Evolutionary conservation across 1,140 invertebrate genomes (phyloP).

Genomic region (Brachionus rotundiformis): DNA sequence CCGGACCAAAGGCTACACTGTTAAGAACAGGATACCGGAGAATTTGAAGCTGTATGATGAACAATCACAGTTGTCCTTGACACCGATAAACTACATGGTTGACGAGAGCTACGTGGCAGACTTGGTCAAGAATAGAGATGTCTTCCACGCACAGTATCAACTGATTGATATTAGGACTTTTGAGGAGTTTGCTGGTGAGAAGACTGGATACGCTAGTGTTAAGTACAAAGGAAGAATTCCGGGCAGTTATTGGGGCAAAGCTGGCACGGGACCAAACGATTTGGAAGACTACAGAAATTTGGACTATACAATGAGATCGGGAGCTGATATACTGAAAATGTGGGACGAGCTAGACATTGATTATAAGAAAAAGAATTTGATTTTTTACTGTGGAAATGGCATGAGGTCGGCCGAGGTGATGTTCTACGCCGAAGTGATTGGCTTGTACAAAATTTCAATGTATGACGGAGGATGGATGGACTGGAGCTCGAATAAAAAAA

Average conservation of each 20-base stretch:
- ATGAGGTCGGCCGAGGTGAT: constrained; percentile 21
- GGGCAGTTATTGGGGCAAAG: constrained; percentile 39
- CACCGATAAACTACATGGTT: constrained; percentile 35
- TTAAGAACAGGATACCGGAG: neutral
- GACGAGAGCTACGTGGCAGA: constrained; percentile 20
- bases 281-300: constrained; percentile 40
- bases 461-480: constrained; percentile 51
- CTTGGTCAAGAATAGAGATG: constrained; percentile 32
- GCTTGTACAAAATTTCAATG: constrained; percentile 45
- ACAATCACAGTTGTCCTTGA: neutral
- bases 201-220: neutral
- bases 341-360: constrained; percentile 47
- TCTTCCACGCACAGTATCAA: constrained; percentile 21
- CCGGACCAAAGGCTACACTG: neutral
- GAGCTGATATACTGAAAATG: constrained; percentile 25
- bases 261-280: neutral
- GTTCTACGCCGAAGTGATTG: constrained; percentile 50
- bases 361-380: constrained; percentile 39
- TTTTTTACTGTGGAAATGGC: constrained; percentile 47
- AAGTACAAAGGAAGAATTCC: constrained; percentile 37
- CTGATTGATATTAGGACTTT: constrained; percentile 21
- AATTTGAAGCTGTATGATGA: constrained; percentile 30
- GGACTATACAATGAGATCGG: constrained; percentile 42
- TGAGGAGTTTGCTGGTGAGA: constrained; percentile 27
- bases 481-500: constrained; percentile 26